Conservation (phyloP, 2,888 invertebrate species). For the Campoletis raptor region DNA sequence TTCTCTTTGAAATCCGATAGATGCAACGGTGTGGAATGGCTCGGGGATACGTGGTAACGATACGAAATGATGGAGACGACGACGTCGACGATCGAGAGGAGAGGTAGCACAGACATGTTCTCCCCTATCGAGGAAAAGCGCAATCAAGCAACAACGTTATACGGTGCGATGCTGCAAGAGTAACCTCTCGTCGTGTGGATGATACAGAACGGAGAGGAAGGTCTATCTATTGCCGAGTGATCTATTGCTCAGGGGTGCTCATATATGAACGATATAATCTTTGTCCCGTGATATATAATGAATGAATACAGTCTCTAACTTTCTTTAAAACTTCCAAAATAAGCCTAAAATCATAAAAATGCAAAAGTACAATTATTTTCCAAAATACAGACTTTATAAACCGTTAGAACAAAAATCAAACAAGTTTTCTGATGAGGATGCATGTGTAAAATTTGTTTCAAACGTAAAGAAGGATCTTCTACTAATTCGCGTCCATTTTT, state of each 20-base stretch:
- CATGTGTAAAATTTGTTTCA: too few species aligned
- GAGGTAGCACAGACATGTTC: constrained; percentile 39
- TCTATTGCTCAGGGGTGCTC: constrained; percentile 76
- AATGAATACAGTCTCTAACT: background rate
- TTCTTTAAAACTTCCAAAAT: background rate
- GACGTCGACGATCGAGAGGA: constrained; percentile 56
- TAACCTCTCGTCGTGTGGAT: constrained; percentile 14
- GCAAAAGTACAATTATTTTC: background rate
- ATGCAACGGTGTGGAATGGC: constrained; percentile 55
- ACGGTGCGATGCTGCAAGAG: constrained; percentile 59
- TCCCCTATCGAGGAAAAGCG: constrained; percentile 77
- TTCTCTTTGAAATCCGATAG: constrained; percentile 51
- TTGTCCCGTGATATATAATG: background rate
- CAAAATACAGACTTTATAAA: background rate
- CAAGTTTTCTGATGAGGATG: too few species aligned
- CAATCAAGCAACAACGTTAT: constrained; percentile 76
- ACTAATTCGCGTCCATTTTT: too few species aligned
- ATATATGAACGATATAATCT: constrained; percentile 60
- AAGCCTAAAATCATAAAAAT: background rate
- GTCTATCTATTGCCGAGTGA: constrained; percentile 78
- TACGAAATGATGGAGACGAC: constrained; percentile 62
- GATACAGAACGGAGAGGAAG: constrained; percentile 62
- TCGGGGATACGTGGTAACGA: constrained; percentile 49
- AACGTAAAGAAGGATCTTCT: too few species aligned
- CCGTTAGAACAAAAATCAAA: background rate